Percentiles rank a stretch among this genome's conserved stretches.
These are phyloP conservation scores for Drosophila kikkawai DNA, from an alignment of 1,140 invertebrate genomes.

Conservation along the genomic window DNA sequence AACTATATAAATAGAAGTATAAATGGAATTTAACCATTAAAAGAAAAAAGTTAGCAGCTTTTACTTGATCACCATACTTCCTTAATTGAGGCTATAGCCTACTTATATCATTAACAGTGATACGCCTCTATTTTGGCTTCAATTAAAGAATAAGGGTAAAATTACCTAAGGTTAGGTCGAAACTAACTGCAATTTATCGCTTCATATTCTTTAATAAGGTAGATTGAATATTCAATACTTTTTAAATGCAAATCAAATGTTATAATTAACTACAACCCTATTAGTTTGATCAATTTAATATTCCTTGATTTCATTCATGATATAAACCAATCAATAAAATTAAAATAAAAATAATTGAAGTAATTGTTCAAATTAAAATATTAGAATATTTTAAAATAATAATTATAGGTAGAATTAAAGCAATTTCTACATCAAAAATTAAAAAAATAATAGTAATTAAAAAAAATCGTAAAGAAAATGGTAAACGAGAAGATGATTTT, in stretches of 20 bases:
- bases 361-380: slow-evolving; percentile 83
- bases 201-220: slow-evolving; percentile 86
- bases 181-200: slow-evolving; percentile 87
- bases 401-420: slow-evolving; percentile 60
- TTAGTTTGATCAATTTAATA: slow-evolving; percentile 86
- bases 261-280: slow-evolving; percentile 88
- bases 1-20: slow-evolving; percentile 87
- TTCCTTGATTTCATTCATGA: slow-evolving; percentile 88
- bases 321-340: slow-evolving; percentile 87
- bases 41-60: slow-evolving; percentile 86
- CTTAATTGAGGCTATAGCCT: slow-evolving; percentile 84
- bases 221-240: slow-evolving; percentile 86
- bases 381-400: slow-evolving; percentile 72
- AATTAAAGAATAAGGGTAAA: slow-evolving; percentile 86
- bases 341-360: slow-evolving; percentile 86
- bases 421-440: slow-evolving; percentile 86
- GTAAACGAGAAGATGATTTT: slow-evolving; percentile 86
- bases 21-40: slow-evolving; percentile 86
- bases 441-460: slow-evolving; percentile 88
- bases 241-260: slow-evolving; percentile 88
- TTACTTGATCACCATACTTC: slow-evolving; percentile 84
- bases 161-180: slow-evolving; percentile 87
- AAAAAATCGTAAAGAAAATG: slow-evolving; percentile 88
- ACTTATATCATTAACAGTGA: slow-evolving; percentile 65
- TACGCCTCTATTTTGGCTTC: slow-evolving; percentile 87